Evolutionary conservation across 1,140 invertebrate genomes (phyloP).

Genomic region (Drosophila navojoa): DNA sequence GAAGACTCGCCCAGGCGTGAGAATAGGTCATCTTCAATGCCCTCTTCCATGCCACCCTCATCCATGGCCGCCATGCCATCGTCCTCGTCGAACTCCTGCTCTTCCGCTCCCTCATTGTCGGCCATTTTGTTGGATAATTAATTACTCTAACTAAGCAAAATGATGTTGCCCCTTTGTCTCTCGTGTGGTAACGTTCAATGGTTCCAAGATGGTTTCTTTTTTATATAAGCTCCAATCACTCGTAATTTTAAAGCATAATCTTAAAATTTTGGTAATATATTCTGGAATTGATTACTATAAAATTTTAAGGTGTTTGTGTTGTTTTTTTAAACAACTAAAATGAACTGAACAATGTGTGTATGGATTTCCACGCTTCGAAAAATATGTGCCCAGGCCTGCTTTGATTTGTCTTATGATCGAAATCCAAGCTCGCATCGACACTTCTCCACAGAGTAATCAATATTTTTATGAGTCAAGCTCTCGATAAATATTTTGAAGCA

Average conservation of each 20-base stretch:
- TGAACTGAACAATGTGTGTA: slow-evolving; percentile 45
- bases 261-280: slow-evolving; percentile 48
- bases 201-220: slow-evolving; percentile 11
- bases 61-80: slow-evolving; percentile 46
- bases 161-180: neutral
- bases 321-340: slow-evolving; percentile 62
- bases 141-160: neutral
- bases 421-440: neutral
- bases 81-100: slow-evolving; percentile 55
- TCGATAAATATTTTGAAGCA: too few species aligned
- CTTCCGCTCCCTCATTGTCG: slow-evolving; percentile 58
- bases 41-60: slow-evolving; percentile 60
- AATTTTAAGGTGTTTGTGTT: slow-evolving; percentile 45
- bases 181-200: neutral
- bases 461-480: neutral
- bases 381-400: slow-evolving; percentile 1
- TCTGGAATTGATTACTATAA: slow-evolving; percentile 52
- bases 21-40: slow-evolving; percentile 64
- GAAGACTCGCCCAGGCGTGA: slow-evolving; percentile 68
- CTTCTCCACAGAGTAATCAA: neutral
- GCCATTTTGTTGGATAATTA: slow-evolving; percentile 38
- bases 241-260: slow-evolving; percentile 44
- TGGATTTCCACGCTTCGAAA: neutral
- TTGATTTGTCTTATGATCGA: neutral
- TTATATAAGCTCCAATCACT: slow-evolving; percentile 15